Conservation (phyloP, 2,113 vertebrate genomes). For the Charina bottae region DNA sequence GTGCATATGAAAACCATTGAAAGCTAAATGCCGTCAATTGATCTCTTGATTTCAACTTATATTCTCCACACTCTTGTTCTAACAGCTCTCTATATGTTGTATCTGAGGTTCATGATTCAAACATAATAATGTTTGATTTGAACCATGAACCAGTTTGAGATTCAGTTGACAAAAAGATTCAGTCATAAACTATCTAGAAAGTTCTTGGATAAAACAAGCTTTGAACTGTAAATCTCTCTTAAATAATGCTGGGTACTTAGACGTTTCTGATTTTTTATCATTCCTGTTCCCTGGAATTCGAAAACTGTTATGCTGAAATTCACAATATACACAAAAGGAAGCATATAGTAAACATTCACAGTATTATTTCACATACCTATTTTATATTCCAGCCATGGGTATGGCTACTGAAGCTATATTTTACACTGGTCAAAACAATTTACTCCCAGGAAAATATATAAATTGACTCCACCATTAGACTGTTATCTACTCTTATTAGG, state of each 20-base stretch:
- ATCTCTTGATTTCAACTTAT: background rate
- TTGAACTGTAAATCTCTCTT: background rate
- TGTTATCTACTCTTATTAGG: background rate
- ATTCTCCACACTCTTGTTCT: background rate
- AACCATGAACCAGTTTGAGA: background rate
- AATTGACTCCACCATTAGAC: background rate
- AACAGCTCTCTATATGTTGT: background rate
- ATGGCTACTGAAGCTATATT: background rate
- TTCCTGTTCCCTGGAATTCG: background rate
- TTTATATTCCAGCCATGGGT: background rate
- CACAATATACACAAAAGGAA: background rate
- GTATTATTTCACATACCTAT: background rate
- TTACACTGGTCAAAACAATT: background rate
- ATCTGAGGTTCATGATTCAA: background rate
- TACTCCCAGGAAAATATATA: background rate
- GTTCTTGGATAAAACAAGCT: background rate
- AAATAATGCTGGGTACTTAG: background rate
- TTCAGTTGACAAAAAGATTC: background rate
- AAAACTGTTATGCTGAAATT: background rate
- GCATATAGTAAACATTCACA: background rate
- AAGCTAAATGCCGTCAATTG: background rate
- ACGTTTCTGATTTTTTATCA: background rate
- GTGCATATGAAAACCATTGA: background rate
- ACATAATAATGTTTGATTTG: background rate
- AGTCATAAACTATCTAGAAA: background rate